Evolutionary conservation across 2,113 vertebrate genomes (phyloP).

Genomic region (Macquaria australasica): DNA sequence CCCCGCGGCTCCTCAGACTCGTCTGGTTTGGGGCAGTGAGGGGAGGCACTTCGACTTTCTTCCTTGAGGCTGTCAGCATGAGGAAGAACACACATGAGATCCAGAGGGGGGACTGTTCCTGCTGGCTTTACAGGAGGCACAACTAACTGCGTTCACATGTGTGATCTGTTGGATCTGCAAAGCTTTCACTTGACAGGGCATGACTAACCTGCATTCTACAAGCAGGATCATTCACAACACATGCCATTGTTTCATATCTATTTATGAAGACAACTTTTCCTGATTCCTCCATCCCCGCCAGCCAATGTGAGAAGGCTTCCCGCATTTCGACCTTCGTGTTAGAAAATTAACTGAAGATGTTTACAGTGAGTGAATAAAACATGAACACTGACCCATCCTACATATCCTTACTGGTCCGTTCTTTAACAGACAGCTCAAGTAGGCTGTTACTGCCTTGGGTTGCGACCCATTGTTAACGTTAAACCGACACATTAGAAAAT

Average conservation of each 20-base stretch:
- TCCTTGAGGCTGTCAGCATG: constrained; percentile 68
- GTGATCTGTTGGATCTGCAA: background rate
- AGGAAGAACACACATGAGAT: background rate
- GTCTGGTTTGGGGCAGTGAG: constrained; percentile 84
- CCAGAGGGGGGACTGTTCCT: background rate
- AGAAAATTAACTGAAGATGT: background rate
- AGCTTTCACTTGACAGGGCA: background rate
- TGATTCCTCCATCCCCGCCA: too few species aligned
- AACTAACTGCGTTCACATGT: background rate
- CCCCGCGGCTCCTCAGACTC: constrained; percentile 83
- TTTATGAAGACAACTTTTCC: too few species aligned
- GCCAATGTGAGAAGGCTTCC: background rate
- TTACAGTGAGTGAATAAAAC: background rate
- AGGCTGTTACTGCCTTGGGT: too few species aligned
- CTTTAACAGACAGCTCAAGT: background rate
- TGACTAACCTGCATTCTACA: too few species aligned
- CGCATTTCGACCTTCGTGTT: too few species aligned
- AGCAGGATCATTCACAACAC: too few species aligned
- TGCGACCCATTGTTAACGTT: too few species aligned
- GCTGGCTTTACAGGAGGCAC: background rate
- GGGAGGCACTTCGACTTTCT: constrained; percentile 79
- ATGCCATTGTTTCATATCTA: too few species aligned
- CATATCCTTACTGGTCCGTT: background rate
- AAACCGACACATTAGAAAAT: background rate
- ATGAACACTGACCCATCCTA: background rate